A percentile compares a stretch with the other conserved stretches of the same genome.
Evolutionary conservation across 2,113 vertebrate genomes (phyloP).

Genomic region (Tor tambroides): DNA sequence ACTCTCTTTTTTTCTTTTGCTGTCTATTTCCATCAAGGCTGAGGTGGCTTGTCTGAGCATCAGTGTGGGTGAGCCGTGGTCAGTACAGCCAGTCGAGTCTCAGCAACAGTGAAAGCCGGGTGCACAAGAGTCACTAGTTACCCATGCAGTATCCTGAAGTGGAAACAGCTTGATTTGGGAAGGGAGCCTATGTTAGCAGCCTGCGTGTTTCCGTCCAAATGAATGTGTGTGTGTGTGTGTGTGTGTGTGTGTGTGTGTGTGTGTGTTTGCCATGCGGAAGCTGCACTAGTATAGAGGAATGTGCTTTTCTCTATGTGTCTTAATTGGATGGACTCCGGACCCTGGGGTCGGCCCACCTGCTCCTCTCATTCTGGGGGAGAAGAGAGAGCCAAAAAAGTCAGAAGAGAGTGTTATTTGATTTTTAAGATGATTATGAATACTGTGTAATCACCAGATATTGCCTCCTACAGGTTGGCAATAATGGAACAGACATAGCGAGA

Average conservation of each 20-base stretch:
- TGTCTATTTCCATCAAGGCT: not conserved
- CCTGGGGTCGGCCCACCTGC: slow-evolving; percentile 77
- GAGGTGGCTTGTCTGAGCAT: slow-evolving; percentile 13
- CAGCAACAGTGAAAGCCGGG: not conserved
- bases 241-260: slow-evolving; percentile 53
- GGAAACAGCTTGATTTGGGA: slow-evolving; percentile 43
- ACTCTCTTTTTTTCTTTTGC: slow-evolving; percentile 1
- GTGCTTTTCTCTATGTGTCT: slow-evolving; percentile 74
- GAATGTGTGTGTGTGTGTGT: slow-evolving; percentile 45
- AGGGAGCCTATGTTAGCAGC: slow-evolving; percentile 46
- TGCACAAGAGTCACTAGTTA: slow-evolving; percentile 42
- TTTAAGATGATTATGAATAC: slow-evolving; percentile 15
- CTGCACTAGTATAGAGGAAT: slow-evolving; percentile 66
- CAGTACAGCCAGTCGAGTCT: not conserved
- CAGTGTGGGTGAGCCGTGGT: not conserved
- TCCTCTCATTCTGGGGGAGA: slow-evolving; percentile 69
- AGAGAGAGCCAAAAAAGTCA: slow-evolving; percentile 64
- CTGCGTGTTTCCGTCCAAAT: slow-evolving; percentile 43
- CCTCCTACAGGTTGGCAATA: slow-evolving; percentile 44
- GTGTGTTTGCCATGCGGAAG: slow-evolving; percentile 63
- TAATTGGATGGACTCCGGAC: slow-evolving; percentile 77
- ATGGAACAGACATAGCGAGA: slow-evolving; percentile 45
- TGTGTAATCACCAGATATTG: slow-evolving; percentile 54
- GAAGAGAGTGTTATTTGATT: slow-evolving; percentile 48
- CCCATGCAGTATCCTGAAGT: slow-evolving; percentile 40